These are phyloP conservation scores for Folsomia candida DNA, from an alignment of 2,888 invertebrate genomes.

Conservation along the genomic window DNA sequence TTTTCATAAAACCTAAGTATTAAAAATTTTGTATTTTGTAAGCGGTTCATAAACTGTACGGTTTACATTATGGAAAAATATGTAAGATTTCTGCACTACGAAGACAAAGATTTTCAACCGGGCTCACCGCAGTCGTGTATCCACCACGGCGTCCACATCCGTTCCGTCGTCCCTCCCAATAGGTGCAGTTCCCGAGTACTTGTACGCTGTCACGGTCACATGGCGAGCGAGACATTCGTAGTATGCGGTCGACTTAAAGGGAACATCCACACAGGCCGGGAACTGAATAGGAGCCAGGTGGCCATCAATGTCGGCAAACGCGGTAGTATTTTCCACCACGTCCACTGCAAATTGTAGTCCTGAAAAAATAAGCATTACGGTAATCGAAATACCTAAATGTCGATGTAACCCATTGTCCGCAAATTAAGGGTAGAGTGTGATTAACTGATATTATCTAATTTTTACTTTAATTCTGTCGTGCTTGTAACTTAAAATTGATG, in stretches of 20 bases:
- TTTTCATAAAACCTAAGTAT: no score
- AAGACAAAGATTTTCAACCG: not conserved
- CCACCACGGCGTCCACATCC: conserved; percentile 21
- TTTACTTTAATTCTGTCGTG: no score
- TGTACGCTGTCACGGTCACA: conserved; percentile 21
- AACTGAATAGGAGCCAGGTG: conserved; percentile 12
- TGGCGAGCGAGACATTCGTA: conserved; percentile 25
- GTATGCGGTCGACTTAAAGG: conserved; percentile 21
- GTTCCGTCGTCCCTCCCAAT: conserved; percentile 19
- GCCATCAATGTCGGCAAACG: conserved; percentile 19
- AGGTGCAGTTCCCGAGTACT: conserved; percentile 22
- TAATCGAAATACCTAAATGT: no score
- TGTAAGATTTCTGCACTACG: no score
- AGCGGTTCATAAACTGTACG: no score
- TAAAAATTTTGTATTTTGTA: not conserved
- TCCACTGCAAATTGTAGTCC: conserved; percentile 26
- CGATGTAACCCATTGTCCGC: no score
- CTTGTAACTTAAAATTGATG: no score
- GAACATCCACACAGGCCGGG: conserved; percentile 21
- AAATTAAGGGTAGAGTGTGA: no score
- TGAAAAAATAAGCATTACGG: no score
- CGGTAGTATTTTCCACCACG: conserved; percentile 21
- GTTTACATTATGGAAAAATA: no score
- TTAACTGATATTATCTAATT: no score
- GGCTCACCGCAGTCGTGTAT: conserved; percentile 16